Conservation (phyloP, 2,797 vertebrate species). For the Callimico goeldii region DNA sequence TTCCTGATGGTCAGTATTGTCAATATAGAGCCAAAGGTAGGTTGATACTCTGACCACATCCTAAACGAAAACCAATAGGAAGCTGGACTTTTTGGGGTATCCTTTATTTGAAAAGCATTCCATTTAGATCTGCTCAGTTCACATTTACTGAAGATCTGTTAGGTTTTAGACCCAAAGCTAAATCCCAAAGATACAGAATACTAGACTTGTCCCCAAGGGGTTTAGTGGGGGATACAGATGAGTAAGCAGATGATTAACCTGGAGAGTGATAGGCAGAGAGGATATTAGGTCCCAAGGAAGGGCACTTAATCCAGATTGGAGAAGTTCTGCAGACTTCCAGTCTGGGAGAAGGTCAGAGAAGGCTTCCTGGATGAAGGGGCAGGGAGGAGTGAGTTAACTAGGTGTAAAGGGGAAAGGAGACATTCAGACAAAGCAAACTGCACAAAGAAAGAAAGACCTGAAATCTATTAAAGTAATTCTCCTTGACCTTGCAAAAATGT, state of each 20-base stretch:
- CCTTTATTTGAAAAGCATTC: background rate
- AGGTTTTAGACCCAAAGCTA: background rate
- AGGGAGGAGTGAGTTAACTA: background rate
- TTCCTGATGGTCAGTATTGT: background rate
- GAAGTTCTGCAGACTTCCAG: background rate
- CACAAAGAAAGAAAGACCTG: background rate
- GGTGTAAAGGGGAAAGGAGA: too few species aligned
- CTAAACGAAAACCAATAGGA: background rate
- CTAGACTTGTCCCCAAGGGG: background rate
- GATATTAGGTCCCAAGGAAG: background rate
- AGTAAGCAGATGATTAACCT: background rate
- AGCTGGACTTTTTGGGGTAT: background rate
- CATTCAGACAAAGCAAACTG: background rate
- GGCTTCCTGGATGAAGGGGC: background rate
- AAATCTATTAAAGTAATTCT: background rate
- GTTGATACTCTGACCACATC: rapidly evolving
- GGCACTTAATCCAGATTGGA: background rate
- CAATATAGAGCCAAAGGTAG: rapidly evolving
- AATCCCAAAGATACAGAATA: background rate
- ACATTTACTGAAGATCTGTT: background rate
- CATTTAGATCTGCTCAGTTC: background rate
- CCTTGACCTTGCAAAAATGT: background rate
- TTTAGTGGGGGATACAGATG: background rate
- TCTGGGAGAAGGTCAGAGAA: background rate
- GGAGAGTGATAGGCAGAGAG: background rate